Conservation (phyloP, 2,113 vertebrate species). For the Notothenia coriiceps region DNA sequence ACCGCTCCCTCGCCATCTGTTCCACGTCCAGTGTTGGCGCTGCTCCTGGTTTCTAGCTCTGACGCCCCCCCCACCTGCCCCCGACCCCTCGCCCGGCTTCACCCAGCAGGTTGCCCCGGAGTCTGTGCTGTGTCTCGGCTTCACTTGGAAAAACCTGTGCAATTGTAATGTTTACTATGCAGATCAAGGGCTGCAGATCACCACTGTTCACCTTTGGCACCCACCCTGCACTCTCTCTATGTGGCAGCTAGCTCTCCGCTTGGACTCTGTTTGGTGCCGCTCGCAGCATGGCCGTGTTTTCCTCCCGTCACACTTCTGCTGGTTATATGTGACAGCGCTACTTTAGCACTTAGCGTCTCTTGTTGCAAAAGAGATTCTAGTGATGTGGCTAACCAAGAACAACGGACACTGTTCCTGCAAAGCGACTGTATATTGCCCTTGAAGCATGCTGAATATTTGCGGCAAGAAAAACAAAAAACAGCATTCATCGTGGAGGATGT, state of each 20-base stretch:
- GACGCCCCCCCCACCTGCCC: neutral
- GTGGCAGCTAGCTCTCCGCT: slow-evolving; percentile 79
- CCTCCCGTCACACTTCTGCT: slow-evolving; percentile 17
- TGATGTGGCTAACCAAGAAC: slow-evolving; percentile 75
- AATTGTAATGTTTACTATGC: slow-evolving; percentile 93
- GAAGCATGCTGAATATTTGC: slow-evolving; percentile 80
- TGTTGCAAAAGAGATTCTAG: slow-evolving; percentile 73
- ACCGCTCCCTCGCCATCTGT: slow-evolving; percentile 55
- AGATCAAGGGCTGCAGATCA: slow-evolving; percentile 88
- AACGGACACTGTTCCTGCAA: slow-evolving; percentile 67
- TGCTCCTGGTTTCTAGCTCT: slow-evolving; percentile 24
- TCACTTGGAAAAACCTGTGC: slow-evolving; percentile 71
- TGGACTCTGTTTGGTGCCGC: slow-evolving; percentile 53
- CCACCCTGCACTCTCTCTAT: slow-evolving; percentile 52
- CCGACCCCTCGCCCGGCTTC: slow-evolving; percentile 37
- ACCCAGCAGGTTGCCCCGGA: slow-evolving; percentile 46
- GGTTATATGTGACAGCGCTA: slow-evolving; percentile 39
- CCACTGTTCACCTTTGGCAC: slow-evolving; percentile 59
- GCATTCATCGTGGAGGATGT: slow-evolving; percentile 45
- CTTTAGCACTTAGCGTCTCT: slow-evolving; percentile 51
- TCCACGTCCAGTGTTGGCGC: slow-evolving; percentile 20
- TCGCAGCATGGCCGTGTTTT: slow-evolving; percentile 52
- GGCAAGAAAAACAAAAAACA: slow-evolving; percentile 42
- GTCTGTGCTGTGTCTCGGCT: slow-evolving; percentile 61
- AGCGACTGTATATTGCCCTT: slow-evolving; percentile 68